A percentile compares a stretch with the other conserved stretches of the same genome.
Evolutionary conservation across 2,113 vertebrate genomes (phyloP).

Genomic region (Gopherus flavomarginatus): DNA sequence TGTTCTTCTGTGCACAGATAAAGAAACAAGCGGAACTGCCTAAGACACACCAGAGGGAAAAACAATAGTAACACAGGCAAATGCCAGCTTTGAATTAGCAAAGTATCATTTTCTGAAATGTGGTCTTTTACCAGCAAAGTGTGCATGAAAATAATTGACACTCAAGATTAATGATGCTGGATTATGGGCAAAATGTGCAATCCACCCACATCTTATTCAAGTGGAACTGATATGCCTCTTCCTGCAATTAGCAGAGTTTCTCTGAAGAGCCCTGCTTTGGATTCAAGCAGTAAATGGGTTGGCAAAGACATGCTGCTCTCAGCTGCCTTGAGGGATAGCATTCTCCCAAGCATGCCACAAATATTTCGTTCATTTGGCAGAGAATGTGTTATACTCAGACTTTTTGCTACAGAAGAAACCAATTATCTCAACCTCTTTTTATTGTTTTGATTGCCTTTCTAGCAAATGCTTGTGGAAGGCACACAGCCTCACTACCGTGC

Average conservation of each 20-base stretch:
- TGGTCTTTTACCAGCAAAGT: neutral
- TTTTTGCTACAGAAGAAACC: neutral
- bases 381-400: neutral
- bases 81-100: neutral
- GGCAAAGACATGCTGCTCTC: neutral
- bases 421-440: neutral
- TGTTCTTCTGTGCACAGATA: neutral
- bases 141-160: neutral
- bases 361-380: neutral
- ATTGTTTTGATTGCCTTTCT: constrained; percentile 9
- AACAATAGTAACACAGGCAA: neutral
- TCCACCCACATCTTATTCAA: neutral
- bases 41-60: rapidly evolving
- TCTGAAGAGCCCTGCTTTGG: neutral
- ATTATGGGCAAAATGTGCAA: constrained; percentile 5
- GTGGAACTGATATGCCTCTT: constrained; percentile 16
- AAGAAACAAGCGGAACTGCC: neutral
- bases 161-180: neutral
- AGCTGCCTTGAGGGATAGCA: constrained; percentile 44
- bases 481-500: neutral
- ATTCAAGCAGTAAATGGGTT: neutral
- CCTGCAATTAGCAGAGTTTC: neutral
- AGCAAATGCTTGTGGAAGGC: rapidly evolving
- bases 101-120: neutral
- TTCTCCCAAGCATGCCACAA: neutral